Base-by-base conservation (phyloP, 2,797 vertebrate genomes). In the Harpagifer antarcticus region DNA sequence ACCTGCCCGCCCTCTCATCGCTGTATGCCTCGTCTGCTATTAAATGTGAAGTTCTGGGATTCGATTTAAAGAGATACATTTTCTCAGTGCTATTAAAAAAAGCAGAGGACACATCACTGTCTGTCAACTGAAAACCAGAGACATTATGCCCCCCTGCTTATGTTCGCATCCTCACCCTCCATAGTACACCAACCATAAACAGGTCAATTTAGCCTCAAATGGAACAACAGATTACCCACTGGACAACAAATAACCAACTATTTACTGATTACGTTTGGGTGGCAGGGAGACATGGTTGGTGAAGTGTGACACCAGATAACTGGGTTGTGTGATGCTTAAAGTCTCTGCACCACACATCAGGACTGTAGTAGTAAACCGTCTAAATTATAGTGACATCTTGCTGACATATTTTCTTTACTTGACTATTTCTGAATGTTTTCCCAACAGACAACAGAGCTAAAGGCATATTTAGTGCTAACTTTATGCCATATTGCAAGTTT, bases 111-210 rank as follows among this genome's bases (percentile, higher is more conserved):
- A 72, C 31, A 57, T 72, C 48, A 44, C 66, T 50, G 40, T 75
- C 66, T 82, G 80, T 88, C 86, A 89, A 89, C 81, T 76, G 3
- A 0, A 84, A 42, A 72, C 16, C 33, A 14, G 62, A 69, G 65
- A 72, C 31, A 54, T 52, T 9, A 62, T 40, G 20, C 63, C 60
- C 47, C 49, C 27, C 49, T 10, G 27, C 45, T 79, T 50, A 37
- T 65, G 48, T 76, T 78, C 70, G 65, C 76, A 79, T 81, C 84
- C 74, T 85, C 72, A 54, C 40, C 53, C 72, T 68, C 62, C 61
- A 75, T 31, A 74, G 47, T 31, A 65, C 33, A 79, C 45, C 31
- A 63, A 40, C 54, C 47, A 31, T 19, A 2, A 42, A 73, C 42
- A 13, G 37, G 19, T 80, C 54, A 67, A 66, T 58, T 69, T 57